Base-by-base conservation (phyloP, 2,113 vertebrate genomes). In the Nycticebus coucang region DNA sequence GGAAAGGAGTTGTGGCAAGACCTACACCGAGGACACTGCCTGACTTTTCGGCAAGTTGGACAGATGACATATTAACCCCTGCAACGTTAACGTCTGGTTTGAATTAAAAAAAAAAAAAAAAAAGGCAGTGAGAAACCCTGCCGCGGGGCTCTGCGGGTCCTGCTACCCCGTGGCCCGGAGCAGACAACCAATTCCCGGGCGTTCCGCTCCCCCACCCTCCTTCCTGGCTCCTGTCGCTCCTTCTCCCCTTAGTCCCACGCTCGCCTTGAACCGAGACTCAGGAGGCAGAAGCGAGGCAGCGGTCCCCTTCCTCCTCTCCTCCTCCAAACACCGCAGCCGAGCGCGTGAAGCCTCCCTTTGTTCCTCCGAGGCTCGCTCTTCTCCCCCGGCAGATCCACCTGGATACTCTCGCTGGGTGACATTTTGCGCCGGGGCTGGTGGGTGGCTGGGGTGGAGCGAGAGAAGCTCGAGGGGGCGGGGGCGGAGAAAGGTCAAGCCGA, bases 371-470 rank as follows among this genome's bases (percentile, higher is more conserved):
- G 95, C 96, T 97, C 95, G 94, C 96, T 89, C 93, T 96, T 64
- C 68, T 60, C 84, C 87, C 88, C 59, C 57, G 71, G 86, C 97
- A 68, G 95, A 92, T 88, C 83, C 92, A 94, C 95, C 88, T 94
- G 96, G 92, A 92, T 83, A 94, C 90, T 93, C 95, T 93, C 93
- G 90, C 88, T 88, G 71, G 74, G 97, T 97, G 97, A 97, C 98
- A 98, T 98, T 97, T 95, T 87, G 96, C 94, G 93, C 97, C 95
- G n/a, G 85, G 97, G 97, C 91, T 75, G 95, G 97, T 96, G 97
- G 97, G 97, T 89, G 97, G 97, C 95, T 91, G 86, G 97, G 97
- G 97, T 95, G 97, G 96, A 96, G 97, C 95, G 78, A 97, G 68
- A 80, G 41, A 41, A 95, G 92, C 92, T 82, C 82, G 53, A 90